Evolutionary conservation across 2,797 vertebrate species (phyloP).

Genomic region (Micrastur ruficollis): DNA sequence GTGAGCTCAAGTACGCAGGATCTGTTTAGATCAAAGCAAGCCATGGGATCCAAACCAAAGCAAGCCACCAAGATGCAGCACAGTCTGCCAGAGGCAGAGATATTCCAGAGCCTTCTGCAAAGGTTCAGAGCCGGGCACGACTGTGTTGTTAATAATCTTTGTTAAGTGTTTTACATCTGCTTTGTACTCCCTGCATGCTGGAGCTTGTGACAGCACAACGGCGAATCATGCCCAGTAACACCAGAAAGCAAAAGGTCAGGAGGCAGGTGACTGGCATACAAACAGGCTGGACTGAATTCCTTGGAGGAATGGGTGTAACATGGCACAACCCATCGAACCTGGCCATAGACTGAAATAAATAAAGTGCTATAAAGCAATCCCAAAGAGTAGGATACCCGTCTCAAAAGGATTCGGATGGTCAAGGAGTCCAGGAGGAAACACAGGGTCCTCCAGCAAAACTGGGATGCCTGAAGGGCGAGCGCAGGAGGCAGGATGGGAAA

Average conservation of each 20-base stretch:
- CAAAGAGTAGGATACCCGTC: fast-evolving
- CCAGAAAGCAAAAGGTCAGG: not conserved
- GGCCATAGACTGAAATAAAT: too few species aligned
- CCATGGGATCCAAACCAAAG: not conserved
- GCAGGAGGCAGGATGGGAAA: not conserved
- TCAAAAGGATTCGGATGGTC: not conserved
- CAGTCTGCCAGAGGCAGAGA: not conserved
- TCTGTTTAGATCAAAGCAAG: not conserved
- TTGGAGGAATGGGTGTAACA: not conserved
- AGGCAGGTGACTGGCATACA: not conserved
- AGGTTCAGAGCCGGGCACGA: not conserved
- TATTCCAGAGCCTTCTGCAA: not conserved
- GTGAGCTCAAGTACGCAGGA: fast-evolving
- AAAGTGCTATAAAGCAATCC: too few species aligned
- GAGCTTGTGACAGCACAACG: not conserved
- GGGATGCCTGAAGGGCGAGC: not conserved
- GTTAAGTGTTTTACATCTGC: not conserved
- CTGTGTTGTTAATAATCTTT: fast-evolving
- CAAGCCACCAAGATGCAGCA: not conserved
- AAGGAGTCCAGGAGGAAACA: not conserved
- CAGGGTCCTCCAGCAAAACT: not conserved
- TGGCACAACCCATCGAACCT: not conserved
- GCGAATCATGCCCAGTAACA: not conserved
- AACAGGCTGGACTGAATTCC: fast-evolving
- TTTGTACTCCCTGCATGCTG: not conserved